Conservation (phyloP, 2,113 vertebrate species). For the Chaetodon auriga region DNA sequence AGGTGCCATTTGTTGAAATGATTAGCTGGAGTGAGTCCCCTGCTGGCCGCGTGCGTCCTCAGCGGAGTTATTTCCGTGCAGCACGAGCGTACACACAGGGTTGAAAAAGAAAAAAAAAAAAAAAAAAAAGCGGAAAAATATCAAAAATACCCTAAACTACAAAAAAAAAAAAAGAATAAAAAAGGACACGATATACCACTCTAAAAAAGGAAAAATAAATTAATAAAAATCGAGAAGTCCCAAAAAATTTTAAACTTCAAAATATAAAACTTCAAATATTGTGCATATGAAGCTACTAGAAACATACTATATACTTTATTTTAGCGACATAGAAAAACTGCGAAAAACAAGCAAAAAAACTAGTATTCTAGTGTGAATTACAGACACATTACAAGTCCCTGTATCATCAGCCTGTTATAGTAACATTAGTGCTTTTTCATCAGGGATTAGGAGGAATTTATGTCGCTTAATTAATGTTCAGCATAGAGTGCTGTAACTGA, state of each 20-base stretch:
- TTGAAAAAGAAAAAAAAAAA: too few relatives aligned
- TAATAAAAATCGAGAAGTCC: background rate
- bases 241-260: background rate
- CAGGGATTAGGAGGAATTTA: constrained; percentile 75
- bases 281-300: background rate
- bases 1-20: constrained; percentile 80
- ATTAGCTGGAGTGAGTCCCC: constrained; percentile 68
- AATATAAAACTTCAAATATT: background rate
- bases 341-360: background rate
- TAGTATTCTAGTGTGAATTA: background rate
- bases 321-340: too few relatives aligned
- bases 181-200: too few relatives aligned
- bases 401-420: constrained; percentile 32
- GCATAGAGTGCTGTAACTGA: constrained; percentile 77
- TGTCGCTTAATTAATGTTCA: constrained; percentile 84
- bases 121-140: background rate
- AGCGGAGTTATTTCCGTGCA: background rate
- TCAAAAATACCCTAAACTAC: background rate
- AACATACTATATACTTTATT: too few relatives aligned
- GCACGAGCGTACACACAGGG: too few relatives aligned
- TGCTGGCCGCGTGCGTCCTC: constrained; percentile 46
- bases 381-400: background rate
- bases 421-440: constrained; percentile 62
- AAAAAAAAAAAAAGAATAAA: background rate
- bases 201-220: background rate